Percentiles rank a stretch among this genome's conserved stretches.
phyloP scores from a whole-genome alignment of 2,113 vertebrate species.

The Sterna hirundo region DNA sequence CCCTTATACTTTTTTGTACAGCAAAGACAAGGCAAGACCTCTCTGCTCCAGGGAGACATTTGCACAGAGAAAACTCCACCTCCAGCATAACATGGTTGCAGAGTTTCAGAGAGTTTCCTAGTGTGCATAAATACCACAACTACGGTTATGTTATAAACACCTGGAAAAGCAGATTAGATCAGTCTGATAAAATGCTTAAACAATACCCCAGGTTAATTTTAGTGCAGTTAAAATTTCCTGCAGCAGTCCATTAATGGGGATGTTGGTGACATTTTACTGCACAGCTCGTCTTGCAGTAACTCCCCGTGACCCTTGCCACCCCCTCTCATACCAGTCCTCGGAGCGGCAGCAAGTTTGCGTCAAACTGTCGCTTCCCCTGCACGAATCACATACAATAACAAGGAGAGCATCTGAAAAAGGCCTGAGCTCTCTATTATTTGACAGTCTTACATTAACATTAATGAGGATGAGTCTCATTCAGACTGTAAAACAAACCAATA shows the following conservation, averaged over 20 bases:
- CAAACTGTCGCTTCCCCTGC: background rate
- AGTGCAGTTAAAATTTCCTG: background rate
- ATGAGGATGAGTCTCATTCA: background rate
- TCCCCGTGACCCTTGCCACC: background rate
- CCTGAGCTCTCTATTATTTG: background rate
- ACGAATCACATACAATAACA: background rate
- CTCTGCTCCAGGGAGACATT: background rate
- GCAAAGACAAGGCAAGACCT: background rate
- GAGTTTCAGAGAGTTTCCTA: background rate
- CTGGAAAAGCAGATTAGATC: background rate
- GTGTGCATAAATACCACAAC: background rate
- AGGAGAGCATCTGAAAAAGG: background rate
- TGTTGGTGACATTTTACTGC: background rate
- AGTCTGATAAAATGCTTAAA: background rate
- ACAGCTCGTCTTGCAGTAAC: background rate
- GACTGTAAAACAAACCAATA: conserved; percentile 27
- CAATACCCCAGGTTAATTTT: conserved; percentile 5
- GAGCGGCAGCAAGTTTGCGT: background rate
- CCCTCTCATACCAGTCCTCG: background rate
- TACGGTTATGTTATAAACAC: background rate
- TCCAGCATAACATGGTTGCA: background rate
- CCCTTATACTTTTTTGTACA: background rate
- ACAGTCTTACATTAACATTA: background rate
- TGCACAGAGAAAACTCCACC: background rate
- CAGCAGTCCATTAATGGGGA: background rate